Evolutionary conservation across 2,888 invertebrate species (phyloP).

Genomic region (Tortrix viridana): DNA sequence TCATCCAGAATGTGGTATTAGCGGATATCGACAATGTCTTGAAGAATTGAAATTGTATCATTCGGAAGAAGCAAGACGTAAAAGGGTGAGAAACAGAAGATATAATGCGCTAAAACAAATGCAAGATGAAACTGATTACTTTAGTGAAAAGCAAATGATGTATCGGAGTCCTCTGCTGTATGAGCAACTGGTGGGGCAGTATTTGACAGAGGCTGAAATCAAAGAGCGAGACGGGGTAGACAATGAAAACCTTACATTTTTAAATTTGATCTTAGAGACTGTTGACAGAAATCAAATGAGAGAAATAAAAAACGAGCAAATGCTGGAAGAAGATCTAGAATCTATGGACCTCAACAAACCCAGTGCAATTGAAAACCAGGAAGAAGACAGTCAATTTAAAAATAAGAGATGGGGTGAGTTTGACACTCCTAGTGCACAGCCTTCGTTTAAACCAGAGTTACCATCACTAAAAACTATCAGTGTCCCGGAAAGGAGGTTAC

Average conservation of each 20-base stretch:
- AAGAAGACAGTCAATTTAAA: conserved; percentile 38
- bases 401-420: conserved; percentile 83
- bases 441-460: conserved; percentile 58
- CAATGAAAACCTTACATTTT: conserved; percentile 85
- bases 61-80: conserved; percentile 76
- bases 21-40: conserved; percentile 86
- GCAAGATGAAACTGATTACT: conserved; percentile 89
- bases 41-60: conserved; percentile 84
- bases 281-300: conserved; percentile 89
- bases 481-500: conserved; percentile 85
- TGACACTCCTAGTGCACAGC: conserved; percentile 69
- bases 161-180: conserved; percentile 94
- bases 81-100: conserved; percentile 90
- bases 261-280: conserved; percentile 91
- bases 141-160: conserved; percentile 97
- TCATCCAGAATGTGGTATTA: conserved; percentile 49
- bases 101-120: conserved; percentile 92
- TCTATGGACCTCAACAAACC: conserved; percentile 53
- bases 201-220: conserved; percentile 90
- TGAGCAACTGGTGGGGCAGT: conserved; percentile 95
- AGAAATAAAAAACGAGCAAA: conserved; percentile 85
- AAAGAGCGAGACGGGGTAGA: conserved; percentile 85
- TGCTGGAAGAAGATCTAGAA: conserved; percentile 83
- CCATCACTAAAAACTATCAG: conserved; percentile 72
- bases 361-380: conserved; percentile 52